Conservation (phyloP, 2,113 vertebrate genomes). For the Nesospiza acunhae region DNA sequence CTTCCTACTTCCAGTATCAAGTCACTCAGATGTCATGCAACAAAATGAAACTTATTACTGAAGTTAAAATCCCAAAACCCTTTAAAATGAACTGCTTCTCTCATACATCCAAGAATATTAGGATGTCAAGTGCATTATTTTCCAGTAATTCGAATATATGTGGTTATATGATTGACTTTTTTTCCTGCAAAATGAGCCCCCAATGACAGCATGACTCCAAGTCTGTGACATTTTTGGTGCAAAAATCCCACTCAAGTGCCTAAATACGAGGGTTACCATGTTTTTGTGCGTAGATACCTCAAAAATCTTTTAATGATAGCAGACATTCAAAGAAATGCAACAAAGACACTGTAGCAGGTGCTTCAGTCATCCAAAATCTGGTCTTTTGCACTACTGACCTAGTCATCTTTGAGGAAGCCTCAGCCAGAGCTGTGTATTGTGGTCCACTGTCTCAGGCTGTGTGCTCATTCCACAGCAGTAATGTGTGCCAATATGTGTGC, state of each 20-base stretch:
- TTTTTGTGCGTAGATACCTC: not conserved
- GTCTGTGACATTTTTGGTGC: not conserved
- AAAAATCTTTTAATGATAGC: not conserved
- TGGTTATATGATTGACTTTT: not conserved
- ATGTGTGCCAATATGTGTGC: fast-evolving
- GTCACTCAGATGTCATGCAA: not conserved
- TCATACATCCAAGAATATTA: not conserved
- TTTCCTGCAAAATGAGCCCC: not conserved
- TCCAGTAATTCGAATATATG: not conserved
- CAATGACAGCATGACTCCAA: not conserved
- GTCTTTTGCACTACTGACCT: not conserved
- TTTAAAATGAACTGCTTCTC: not conserved
- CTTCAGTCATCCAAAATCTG: not conserved
- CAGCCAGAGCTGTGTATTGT: not conserved
- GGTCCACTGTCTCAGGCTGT: not conserved
- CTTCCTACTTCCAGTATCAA: not conserved
- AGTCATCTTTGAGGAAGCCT: not conserved
- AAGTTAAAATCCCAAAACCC: not conserved
- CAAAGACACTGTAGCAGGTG: not conserved
- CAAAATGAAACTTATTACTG: not conserved
- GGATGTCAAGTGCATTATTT: not conserved
- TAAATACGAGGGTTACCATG: not conserved
- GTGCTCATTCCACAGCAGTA: not conserved
- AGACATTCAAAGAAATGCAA: not conserved
- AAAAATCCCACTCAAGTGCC: not conserved